These are phyloP conservation scores for Pseudonaja textilis DNA, from an alignment of 2,113 vertebrate species.

Conservation along the genomic window DNA sequence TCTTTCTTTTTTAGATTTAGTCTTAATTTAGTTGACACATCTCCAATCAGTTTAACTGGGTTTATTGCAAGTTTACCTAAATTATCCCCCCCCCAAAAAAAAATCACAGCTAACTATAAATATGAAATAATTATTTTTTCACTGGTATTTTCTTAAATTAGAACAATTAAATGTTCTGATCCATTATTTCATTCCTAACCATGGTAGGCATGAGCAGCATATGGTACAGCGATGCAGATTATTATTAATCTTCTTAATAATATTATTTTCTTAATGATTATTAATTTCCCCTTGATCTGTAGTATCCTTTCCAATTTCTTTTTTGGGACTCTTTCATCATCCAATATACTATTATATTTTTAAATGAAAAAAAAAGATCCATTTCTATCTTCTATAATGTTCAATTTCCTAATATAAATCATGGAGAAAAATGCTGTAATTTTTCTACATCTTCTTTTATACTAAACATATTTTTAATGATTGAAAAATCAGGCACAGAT, in stretches of 20 bases:
- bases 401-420: slow-evolving; percentile 18
- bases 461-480: slow-evolving; percentile 10
- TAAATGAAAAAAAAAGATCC: background rate
- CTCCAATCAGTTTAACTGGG: slow-evolving; percentile 38
- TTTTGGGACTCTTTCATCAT: slow-evolving; percentile 51
- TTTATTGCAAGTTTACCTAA: slow-evolving; percentile 4
- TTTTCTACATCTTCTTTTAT: slow-evolving; percentile 11
- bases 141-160: slow-evolving; percentile 28
- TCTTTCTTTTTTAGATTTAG: slow-evolving; percentile 21
- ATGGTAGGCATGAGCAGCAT: background rate
- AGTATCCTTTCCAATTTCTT: background rate
- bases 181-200: background rate
- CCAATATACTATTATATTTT: slow-evolving; percentile 29
- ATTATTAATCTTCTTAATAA: background rate
- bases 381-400: slow-evolving; percentile 7
- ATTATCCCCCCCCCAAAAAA: background rate
- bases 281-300: background rate
- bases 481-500: background rate
- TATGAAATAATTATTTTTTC: slow-evolving; percentile 55
- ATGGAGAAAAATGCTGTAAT: background rate
- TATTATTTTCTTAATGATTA: background rate
- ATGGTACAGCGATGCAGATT: background rate
- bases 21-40: slow-evolving; percentile 52
- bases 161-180: slow-evolving; percentile 21
- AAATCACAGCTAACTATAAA: slow-evolving; percentile 41